phyloP scores from a whole-genome alignment of 2,797 vertebrate species.

The Clangula hyemalis region DNA sequence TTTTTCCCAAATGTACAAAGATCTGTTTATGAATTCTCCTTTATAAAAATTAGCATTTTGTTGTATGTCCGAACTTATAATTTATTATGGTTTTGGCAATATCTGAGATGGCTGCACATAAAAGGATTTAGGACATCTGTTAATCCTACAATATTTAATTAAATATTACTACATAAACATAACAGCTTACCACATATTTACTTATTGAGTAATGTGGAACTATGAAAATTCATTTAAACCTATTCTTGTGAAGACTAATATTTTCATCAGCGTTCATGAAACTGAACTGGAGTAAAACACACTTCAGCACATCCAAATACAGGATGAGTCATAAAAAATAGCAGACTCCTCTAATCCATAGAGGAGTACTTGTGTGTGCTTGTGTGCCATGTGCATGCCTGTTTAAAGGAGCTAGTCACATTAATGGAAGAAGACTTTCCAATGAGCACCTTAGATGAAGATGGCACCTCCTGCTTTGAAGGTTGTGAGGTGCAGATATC shows the following conservation, averaged over 20 bases:
- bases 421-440: not conserved
- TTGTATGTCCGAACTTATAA: slow-evolving; percentile 22
- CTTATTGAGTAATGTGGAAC: slow-evolving; percentile 9
- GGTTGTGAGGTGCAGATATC: not conserved
- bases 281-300: not conserved
- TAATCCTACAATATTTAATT: slow-evolving; percentile 59
- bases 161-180: slow-evolving; percentile 48
- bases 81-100: slow-evolving; percentile 40
- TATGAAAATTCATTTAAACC: not conserved
- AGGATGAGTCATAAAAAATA: not conserved
- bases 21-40: slow-evolving; percentile 48
- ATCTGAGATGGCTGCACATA: slow-evolving; percentile 11
- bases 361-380: not conserved
- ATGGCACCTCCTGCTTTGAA: not conserved
- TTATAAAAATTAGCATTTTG: slow-evolving; percentile 31
- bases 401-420: not conserved
- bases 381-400: not conserved
- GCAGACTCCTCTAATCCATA: not conserved
- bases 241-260: not conserved
- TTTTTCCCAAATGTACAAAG: not conserved
- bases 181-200: slow-evolving; percentile 52
- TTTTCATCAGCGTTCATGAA: slow-evolving; percentile 6
- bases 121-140: not conserved
- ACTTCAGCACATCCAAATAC: not conserved
- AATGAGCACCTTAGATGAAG: not conserved